These are phyloP conservation scores for Ophion slaviceki DNA, from an alignment of 2,888 invertebrate species.

Conservation along the genomic window DNA sequence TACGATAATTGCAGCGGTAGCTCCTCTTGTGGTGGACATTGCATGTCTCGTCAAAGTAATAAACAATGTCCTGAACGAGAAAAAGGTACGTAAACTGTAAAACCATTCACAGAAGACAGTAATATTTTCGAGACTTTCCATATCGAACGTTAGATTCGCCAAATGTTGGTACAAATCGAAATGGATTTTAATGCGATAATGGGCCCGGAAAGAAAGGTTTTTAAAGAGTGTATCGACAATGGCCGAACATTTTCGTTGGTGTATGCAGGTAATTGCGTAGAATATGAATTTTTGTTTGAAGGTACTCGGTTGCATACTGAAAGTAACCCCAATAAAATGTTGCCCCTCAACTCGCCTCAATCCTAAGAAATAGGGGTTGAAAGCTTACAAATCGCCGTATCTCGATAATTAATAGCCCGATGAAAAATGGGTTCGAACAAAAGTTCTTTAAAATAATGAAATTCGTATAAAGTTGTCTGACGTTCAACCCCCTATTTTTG, in stretches of 20 bases:
- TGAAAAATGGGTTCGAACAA: too few relatives aligned
- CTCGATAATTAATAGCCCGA: too few relatives aligned
- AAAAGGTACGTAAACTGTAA: slow-evolving; percentile 9
- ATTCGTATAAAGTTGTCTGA: too few relatives aligned
- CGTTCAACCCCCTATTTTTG: too few relatives aligned
- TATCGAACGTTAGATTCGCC: background rate
- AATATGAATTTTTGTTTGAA: too few relatives aligned
- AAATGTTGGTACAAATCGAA: slow-evolving; percentile 31
- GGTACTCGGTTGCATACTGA: too few relatives aligned
- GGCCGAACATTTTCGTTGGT: slow-evolving; percentile 14
- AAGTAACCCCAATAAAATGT: too few relatives aligned
- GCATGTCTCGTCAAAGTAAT: background rate
- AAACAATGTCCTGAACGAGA: background rate
- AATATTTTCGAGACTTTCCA: background rate
- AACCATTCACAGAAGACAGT: background rate
- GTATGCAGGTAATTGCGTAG: slow-evolving; percentile 25
- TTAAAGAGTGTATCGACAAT: slow-evolving; percentile 11
- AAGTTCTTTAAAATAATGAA: too few relatives aligned
- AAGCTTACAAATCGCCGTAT: too few relatives aligned
- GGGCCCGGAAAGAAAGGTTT: slow-evolving; percentile 35
- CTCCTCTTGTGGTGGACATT: slow-evolving; percentile 17
- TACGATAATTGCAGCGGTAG: slow-evolving; percentile 12
- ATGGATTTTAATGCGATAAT: slow-evolving; percentile 6
- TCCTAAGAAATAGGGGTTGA: too few relatives aligned
- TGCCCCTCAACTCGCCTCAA: too few relatives aligned